Evolutionary conservation across 2,113 vertebrate species (phyloP).

Genomic region (Addax nasomaculatus): DNA sequence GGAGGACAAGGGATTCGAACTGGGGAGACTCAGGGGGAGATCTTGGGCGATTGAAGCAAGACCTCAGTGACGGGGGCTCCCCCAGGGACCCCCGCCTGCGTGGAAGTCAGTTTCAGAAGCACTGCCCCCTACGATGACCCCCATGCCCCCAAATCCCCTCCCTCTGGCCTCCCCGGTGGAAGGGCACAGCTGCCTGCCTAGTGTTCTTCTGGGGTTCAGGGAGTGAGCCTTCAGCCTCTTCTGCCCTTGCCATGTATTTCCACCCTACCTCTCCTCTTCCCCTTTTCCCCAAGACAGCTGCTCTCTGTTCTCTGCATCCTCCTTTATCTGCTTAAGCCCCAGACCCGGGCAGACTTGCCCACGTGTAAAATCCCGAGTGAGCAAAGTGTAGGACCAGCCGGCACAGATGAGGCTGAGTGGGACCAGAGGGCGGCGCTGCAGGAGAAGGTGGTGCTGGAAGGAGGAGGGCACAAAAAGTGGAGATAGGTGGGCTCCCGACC

Average conservation of each 20-base stretch:
- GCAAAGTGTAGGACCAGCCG: not conserved
- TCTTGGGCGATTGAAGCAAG: not conserved
- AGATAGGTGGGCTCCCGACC: not conserved
- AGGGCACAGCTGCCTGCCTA: not conserved
- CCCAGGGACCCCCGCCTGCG: too few species aligned
- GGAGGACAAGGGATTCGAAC: not conserved
- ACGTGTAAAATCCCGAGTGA: not conserved
- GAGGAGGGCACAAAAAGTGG: not conserved
- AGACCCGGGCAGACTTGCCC: not conserved
- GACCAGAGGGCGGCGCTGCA: not conserved
- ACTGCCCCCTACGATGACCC: accelerated
- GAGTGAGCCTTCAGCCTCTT: not conserved
- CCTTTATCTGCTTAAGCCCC: not conserved
- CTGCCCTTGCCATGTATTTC: not conserved
- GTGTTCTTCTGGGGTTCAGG: not conserved
- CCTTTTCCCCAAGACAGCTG: not conserved
- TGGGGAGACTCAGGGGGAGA: not conserved
- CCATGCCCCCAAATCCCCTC: not conserved
- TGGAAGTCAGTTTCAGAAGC: not conserved
- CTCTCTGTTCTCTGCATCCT: not conserved
- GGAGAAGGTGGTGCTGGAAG: not conserved
- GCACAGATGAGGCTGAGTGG: not conserved
- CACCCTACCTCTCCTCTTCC: not conserved
- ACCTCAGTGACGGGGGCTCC: not conserved
- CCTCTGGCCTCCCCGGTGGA: not conserved